Evolutionary conservation across 2,113 vertebrate genomes (phyloP), one percentile per base, ranked within the genome.

Genomic region (Aldabrachelys gigantea): DNA sequence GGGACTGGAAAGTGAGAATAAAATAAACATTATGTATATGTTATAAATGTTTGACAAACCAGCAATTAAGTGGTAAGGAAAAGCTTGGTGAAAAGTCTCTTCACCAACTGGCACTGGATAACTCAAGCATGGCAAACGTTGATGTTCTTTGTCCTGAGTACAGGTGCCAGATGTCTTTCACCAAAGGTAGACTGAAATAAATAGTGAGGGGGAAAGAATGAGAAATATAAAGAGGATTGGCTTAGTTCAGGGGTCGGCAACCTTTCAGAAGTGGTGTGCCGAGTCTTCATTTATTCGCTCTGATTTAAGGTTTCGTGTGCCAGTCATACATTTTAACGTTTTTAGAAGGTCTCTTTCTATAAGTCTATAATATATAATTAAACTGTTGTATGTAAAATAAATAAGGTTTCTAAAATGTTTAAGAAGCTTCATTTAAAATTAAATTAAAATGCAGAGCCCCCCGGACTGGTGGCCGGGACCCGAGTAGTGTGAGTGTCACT

Each of bases 131-230:
- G 56, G 80, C 96, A 88, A 89, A 87, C 91, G 94, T 89, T 94
- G 85, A 78, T 92, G 94, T 80, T 95, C 19, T 13, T 89, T 96
- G 95, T 93, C 94, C 93, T 5, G 5, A 2, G 47, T 54, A 29
- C 79, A 91, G 89, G 94, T 97, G 94, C 81, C 96, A 96, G 96
- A 94, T 97, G 95, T 84, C 95, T 91, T 91, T 93, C 90, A 44
- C 92, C 96, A 85, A 89, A 91, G 91, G 92, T 82, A 96, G 94
- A 92, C 92, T 87, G 92, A 93, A 75, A 79, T 35, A 59, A 57
- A 92, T 87, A 84, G 57, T 85, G 89, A 83, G 35, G 50, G n/a
- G 52, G 4, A 2, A 57, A 89, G 8, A 0, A 38, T 47, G 44
- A 78, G 41, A 47, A 78, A 29, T 78, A 14, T 1, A 0, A 87